A percentile compares a stretch with the other conserved stretches of the same genome.
Conservation (phyloP, 2,888 invertebrate species). For the Girardia tigrina region DNA sequence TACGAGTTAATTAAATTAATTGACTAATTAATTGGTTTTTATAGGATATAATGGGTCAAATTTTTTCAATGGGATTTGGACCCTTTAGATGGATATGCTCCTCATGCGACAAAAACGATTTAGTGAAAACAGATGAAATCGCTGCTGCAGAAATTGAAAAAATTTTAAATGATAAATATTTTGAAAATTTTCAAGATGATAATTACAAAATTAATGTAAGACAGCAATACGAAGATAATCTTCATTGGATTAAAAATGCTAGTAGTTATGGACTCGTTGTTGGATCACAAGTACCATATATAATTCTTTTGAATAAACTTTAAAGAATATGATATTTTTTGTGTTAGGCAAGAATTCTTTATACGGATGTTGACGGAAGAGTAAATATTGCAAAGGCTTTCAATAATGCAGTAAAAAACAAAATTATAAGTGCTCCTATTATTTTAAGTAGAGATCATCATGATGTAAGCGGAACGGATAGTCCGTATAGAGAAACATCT, state of each 20-base stretch:
- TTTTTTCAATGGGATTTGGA: slow-evolving; percentile 59
- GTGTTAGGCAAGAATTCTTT: slow-evolving; percentile 54
- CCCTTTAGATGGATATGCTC: slow-evolving; percentile 59
- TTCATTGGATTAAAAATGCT: slow-evolving; percentile 56
- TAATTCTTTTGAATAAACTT: too few relatives aligned
- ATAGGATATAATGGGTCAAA: slow-evolving; percentile 57
- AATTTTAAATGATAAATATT: slow-evolving; percentile 44
- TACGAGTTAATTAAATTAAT: not conserved
- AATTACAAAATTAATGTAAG: slow-evolving; percentile 43
- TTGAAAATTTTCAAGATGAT: slow-evolving; percentile 41
- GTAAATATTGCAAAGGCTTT: slow-evolving; percentile 54
- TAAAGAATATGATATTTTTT: too few relatives aligned
- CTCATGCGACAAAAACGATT: slow-evolving; percentile 53
- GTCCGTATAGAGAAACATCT: slow-evolving; percentile 57
- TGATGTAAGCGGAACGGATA: slow-evolving; percentile 58
- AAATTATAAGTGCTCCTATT: slow-evolving; percentile 54
- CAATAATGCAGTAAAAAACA: slow-evolving; percentile 53
- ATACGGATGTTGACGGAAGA: slow-evolving; percentile 55
- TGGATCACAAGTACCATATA: slow-evolving; percentile 49
- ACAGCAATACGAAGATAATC: slow-evolving; percentile 56
- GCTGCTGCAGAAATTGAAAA: slow-evolving; percentile 52
- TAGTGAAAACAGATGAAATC: slow-evolving; percentile 54
- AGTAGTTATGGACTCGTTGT: slow-evolving; percentile 54
- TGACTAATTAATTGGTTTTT: not conserved
- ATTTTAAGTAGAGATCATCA: slow-evolving; percentile 58